Evolutionary conservation across 2,888 invertebrate species (phyloP).

Genomic region (Parapristionchus giblindavisi): DNA sequence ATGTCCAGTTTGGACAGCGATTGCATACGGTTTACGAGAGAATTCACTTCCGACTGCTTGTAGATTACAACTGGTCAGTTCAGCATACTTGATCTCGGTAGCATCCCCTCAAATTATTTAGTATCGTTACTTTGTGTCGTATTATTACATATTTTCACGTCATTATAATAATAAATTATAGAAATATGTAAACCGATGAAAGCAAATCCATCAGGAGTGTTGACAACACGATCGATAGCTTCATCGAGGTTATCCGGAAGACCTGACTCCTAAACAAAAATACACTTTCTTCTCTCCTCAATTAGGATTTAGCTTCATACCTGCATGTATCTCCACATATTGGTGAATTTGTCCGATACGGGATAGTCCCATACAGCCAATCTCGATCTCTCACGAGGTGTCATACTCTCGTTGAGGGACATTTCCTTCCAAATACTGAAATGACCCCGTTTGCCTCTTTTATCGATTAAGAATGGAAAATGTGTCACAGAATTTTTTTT

Average conservation of each 20-base stretch:
- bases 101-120: conserved; percentile 80
- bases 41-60: conserved; percentile 95
- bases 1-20: conserved; percentile 86
- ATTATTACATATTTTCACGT: background rate
- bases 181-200: conserved; percentile 78
- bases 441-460: background rate
- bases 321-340: conserved; percentile 84
- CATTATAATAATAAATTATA: background rate
- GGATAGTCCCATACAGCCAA: conserved; percentile 99
- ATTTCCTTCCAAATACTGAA: conserved; percentile 95
- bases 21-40: conserved; percentile 93
- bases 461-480: background rate
- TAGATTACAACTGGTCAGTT: conserved; percentile 85
- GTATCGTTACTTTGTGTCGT: background rate
- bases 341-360: conserved; percentile 95
- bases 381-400: conserved; percentile 88
- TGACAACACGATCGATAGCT: conserved; percentile 80
- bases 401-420: conserved; percentile 90
- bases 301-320: background rate
- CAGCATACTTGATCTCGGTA: conserved; percentile 85
- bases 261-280: conserved; percentile 75
- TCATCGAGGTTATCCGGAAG: conserved; percentile 83
- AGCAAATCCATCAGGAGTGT: conserved; percentile 81
- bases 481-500: too few species aligned
- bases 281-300: background rate